These are phyloP conservation scores for Limenitis arthemis DNA, from an alignment of 2,888 invertebrate species.

Conservation along the genomic window DNA sequence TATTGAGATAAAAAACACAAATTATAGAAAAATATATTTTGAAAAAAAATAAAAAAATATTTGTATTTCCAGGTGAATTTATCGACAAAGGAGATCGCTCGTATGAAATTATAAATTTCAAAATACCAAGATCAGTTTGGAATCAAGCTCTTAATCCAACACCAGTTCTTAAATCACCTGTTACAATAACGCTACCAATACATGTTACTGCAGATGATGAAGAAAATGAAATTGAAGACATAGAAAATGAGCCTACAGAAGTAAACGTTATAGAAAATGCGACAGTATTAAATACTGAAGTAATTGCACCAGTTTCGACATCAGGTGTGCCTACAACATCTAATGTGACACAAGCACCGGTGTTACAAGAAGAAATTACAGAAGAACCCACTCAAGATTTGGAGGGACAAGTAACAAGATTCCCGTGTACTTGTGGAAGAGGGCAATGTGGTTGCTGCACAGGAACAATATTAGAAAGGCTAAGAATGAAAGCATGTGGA, in stretches of 20 bases:
- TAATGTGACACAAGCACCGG: slow-evolving; percentile 33
- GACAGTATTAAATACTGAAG: slow-evolving; percentile 27
- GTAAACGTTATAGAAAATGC: slow-evolving; percentile 30
- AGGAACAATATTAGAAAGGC: slow-evolving; percentile 72
- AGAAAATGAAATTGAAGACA: slow-evolving; percentile 26
- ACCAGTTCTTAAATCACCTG: slow-evolving; percentile 54
- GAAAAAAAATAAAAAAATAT: slow-evolving; percentile 2
- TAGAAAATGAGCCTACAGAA: slow-evolving; percentile 33
- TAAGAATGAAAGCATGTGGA: slow-evolving; percentile 82
- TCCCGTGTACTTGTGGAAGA: slow-evolving; percentile 74
- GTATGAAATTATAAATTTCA: slow-evolving; percentile 49
- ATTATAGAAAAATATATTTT: background rate
- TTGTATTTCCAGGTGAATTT: slow-evolving; percentile 19
- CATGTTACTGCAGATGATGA: slow-evolving; percentile 48
- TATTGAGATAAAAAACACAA: too few species aligned
- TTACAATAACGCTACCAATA: slow-evolving; percentile 53
- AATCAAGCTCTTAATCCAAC: slow-evolving; percentile 49
- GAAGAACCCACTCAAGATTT: slow-evolving; percentile 35
- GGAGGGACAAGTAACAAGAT: slow-evolving; percentile 61
- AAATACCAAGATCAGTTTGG: slow-evolving; percentile 49
- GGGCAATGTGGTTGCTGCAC: slow-evolving; percentile 81
- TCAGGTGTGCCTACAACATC: slow-evolving; percentile 24
- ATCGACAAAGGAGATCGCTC: slow-evolving; percentile 35
- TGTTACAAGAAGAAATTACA: slow-evolving; percentile 34
- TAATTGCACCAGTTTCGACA: slow-evolving; percentile 22